Evolutionary conservation across 2,113 vertebrate genomes (phyloP).

Genomic region (human (Homo sapiens)): DNA sequence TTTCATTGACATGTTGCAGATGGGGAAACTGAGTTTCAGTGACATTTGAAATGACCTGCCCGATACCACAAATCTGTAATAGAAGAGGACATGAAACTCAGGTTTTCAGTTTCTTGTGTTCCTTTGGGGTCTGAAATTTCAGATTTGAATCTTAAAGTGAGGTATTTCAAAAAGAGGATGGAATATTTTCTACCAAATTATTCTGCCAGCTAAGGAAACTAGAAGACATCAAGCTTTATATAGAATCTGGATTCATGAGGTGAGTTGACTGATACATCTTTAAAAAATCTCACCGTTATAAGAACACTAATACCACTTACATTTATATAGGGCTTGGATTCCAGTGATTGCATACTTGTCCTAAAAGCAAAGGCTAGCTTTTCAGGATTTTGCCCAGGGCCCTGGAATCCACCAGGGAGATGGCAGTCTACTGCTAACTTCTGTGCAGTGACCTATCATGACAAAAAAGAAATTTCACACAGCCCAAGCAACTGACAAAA

Average conservation of each 20-base stretch:
- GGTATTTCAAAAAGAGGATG: conserved; percentile 54
- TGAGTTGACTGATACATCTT: background rate
- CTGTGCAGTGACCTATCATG: conserved; percentile 89
- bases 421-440: conserved; percentile 78
- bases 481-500: conserved; percentile 90
- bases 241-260: background rate
- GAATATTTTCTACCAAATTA: background rate
- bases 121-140: background rate
- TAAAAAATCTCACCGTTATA: background rate
- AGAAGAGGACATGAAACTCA: background rate
- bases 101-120: background rate
- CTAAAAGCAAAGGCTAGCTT: conserved; percentile 39
- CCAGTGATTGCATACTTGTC: background rate
- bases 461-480: conserved; percentile 85
- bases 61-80: too few relatives aligned
- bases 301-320: background rate
- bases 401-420: background rate
- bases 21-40: background rate
- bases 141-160: background rate
- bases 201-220: background rate
- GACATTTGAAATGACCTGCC: background rate
- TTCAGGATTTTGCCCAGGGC: conserved; percentile 47
- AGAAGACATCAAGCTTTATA: background rate
- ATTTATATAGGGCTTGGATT: background rate
- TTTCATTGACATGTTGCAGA: background rate